phyloP scores from a whole-genome alignment of 2,113 vertebrate genomes.

The Hipposideros armiger region DNA sequence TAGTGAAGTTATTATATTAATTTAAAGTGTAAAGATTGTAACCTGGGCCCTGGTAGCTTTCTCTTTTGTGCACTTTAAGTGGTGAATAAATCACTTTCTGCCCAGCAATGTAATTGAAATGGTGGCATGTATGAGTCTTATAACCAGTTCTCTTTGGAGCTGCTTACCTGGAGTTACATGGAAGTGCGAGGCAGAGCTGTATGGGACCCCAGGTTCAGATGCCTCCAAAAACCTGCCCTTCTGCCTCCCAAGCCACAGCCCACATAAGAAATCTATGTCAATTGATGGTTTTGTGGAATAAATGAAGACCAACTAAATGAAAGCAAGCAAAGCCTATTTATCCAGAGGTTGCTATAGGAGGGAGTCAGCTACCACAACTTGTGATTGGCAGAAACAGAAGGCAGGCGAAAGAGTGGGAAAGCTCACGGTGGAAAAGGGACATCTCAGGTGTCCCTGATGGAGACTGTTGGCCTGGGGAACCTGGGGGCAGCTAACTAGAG shows the following conservation, averaged over 20 bases:
- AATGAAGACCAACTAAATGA: not conserved
- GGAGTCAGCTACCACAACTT: rapidly evolving
- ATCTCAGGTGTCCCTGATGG: not conserved
- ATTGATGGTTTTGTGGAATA: rapidly evolving
- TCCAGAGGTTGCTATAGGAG: not conserved
- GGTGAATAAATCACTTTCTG: rapidly evolving
- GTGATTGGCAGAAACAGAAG: not conserved
- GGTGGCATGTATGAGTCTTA: rapidly evolving
- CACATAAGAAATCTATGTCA: not conserved
- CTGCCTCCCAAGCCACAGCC: rapidly evolving
- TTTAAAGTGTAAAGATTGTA: not conserved
- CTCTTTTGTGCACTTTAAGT: not conserved
- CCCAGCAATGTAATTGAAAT: too few species aligned
- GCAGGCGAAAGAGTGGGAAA: not conserved
- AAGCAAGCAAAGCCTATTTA: rapidly evolving
- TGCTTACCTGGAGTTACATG: rapidly evolving
- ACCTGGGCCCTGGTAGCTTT: not conserved
- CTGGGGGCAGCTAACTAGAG: rapidly evolving
- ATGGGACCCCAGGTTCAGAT: not conserved
- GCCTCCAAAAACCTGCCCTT: rapidly evolving
- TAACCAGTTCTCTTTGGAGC: too few species aligned
- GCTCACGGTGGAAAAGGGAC: rapidly evolving
- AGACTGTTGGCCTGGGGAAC: not conserved
- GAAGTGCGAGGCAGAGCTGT: not conserved
- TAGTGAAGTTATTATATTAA: too few species aligned